phyloP scores from a whole-genome alignment of 2,113 vertebrate species.

The Tricholaema leucomelas region DNA sequence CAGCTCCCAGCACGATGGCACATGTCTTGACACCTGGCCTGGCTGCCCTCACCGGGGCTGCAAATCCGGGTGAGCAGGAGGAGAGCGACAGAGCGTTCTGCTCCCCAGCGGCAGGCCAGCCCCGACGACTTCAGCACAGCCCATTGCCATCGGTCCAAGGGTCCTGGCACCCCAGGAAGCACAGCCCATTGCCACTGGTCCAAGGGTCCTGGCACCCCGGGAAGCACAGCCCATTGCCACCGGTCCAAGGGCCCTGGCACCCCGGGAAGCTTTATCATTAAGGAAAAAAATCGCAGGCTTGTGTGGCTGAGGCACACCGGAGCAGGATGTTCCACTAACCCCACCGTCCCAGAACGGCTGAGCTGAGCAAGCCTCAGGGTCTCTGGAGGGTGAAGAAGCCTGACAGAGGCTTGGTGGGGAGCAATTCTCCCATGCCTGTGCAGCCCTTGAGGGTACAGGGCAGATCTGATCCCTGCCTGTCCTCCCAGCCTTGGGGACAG shows the following conservation, averaged over 20 bases:
- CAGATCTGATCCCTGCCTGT: not conserved
- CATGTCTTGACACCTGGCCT: not conserved
- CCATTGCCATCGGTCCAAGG: not conserved
- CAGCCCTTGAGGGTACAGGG: not conserved
- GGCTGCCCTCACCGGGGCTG: not conserved
- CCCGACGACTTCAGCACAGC: not conserved
- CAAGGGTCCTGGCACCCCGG: not conserved
- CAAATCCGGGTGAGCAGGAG: not conserved
- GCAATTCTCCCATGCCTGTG: not conserved
- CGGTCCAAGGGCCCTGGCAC: not conserved
- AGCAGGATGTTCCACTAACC: not conserved
- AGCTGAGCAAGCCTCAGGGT: not conserved
- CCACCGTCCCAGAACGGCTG: not conserved
- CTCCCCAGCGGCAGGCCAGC: not conserved
- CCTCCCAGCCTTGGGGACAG: not conserved
- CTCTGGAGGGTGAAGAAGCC: not conserved
- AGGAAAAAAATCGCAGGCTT: not conserved
- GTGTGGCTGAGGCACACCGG: fast-evolving
- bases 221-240: not conserved
- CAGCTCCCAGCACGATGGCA: fast-evolving
- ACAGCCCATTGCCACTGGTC: too few species aligned
- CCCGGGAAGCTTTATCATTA: not conserved
- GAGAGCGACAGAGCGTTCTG: fast-evolving
- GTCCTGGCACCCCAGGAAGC: not conserved
- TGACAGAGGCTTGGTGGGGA: fast-evolving